A percentile compares a stretch with the other conserved stretches of the same genome.
Conservation (phyloP, 2,888 invertebrate genomes). For the Drosophila setosimentum region DNA sequence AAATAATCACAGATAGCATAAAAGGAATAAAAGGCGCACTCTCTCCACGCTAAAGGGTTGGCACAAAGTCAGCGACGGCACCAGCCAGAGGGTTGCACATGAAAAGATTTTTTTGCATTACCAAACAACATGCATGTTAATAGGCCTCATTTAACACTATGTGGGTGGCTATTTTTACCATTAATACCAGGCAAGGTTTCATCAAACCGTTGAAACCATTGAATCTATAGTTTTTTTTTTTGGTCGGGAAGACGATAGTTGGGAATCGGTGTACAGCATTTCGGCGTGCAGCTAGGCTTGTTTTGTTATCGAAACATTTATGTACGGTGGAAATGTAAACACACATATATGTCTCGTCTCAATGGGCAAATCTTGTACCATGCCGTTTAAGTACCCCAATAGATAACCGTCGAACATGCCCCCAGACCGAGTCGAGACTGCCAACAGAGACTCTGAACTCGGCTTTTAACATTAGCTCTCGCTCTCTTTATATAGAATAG, state of each 20-base stretch:
- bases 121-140: conserved; percentile 60
- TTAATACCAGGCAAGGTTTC: background rate
- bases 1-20: conserved; percentile 80
- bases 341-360: conserved; percentile 59
- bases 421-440: conserved; percentile 26
- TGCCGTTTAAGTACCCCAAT: conserved; percentile 46
- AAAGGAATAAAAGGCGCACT: conserved; percentile 67
- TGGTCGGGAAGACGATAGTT: conserved; percentile 6
- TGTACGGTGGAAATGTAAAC: conserved; percentile 60
- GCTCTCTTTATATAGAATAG: conserved; percentile 1
- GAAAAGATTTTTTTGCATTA: conserved; percentile 54
- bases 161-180: conserved; percentile 1
- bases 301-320: conserved; percentile 65
- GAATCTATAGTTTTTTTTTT: background rate
- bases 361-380: conserved; percentile 76
- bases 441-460: conserved; percentile 22
- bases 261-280: conserved; percentile 6
- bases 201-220: background rate
- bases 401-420: conserved; percentile 68
- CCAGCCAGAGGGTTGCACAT: conserved; percentile 48
- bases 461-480: conserved; percentile 12
- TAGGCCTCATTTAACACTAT: conserved; percentile 73
- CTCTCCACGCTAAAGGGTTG: conserved; percentile 47
- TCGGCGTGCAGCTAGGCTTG: conserved; percentile 48
- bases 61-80: conserved; percentile 23